phyloP scores from a whole-genome alignment of 2,113 vertebrate genomes.

The Sceloporus undulatus region DNA sequence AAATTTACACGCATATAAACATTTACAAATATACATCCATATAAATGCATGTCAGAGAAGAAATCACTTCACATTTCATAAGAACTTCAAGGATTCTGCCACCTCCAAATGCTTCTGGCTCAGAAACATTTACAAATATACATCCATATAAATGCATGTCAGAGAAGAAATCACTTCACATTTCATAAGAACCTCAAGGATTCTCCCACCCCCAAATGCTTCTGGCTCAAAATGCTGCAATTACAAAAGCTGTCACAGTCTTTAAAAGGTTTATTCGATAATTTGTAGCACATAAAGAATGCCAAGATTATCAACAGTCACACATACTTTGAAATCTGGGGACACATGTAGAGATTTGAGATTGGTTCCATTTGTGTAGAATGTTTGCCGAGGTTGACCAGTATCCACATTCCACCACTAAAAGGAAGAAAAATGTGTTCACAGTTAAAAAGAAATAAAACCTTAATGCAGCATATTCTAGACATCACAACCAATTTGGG shows the following conservation, averaged over 20 bases:
- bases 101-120: constrained; percentile 49
- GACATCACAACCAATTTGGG: background rate
- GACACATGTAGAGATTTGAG: constrained; percentile 92
- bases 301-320: constrained; percentile 95
- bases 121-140: constrained; percentile 62
- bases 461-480: constrained; percentile 27
- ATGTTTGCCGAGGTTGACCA: constrained; percentile 91
- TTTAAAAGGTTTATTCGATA: constrained; percentile 69
- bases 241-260: constrained; percentile 40
- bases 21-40: constrained; percentile 56
- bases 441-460: constrained; percentile 39
- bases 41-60: constrained; percentile 48
- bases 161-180: constrained; percentile 72
- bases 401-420: constrained; percentile 94
- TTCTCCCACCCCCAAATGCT: background rate
- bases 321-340: constrained; percentile 87
- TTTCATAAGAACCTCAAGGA: constrained; percentile 57
- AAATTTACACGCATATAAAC: constrained; percentile 56
- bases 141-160: constrained; percentile 45
- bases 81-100: constrained; percentile 41
- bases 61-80: constrained; percentile 75
- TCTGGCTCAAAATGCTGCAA: constrained; percentile 37
- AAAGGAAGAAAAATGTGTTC: constrained; percentile 47
- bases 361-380: constrained; percentile 91
- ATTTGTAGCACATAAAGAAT: constrained; percentile 92